Conservation (phyloP, 2,888 invertebrate species). For the Ferrisia virgata region DNA sequence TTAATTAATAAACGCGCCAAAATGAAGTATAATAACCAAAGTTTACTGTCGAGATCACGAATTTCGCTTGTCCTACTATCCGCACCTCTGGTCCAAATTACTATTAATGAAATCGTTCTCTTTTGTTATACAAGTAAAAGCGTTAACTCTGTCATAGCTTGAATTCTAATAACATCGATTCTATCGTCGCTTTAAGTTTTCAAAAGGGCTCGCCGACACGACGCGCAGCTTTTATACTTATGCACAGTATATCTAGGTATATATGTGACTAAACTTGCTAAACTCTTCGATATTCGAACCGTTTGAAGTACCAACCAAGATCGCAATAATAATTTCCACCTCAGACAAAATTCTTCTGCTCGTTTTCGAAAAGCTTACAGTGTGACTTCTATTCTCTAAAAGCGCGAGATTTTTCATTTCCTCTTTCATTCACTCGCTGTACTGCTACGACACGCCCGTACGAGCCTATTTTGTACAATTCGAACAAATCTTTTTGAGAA, state of each 20-base stretch:
- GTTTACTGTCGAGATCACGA: neutral
- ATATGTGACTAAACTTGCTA: neutral
- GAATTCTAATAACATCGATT: neutral
- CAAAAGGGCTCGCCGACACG: no score
- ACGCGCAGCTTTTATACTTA: neutral
- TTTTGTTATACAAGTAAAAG: neutral
- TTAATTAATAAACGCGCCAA: conserved; percentile 5
- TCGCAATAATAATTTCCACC: conserved; percentile 5
- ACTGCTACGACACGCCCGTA: neutral
- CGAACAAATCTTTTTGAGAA: neutral
- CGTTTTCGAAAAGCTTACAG: no score
- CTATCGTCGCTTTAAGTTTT: neutral
- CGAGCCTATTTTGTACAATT: neutral
- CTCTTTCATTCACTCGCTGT: neutral
- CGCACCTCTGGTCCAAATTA: neutral
- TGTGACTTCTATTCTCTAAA: neutral
- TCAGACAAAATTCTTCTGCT: neutral
- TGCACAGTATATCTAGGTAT: neutral
- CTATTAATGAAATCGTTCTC: neutral
- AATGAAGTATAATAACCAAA: conserved; percentile 1
- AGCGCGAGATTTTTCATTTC: neutral
- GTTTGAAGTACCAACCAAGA: neutral
- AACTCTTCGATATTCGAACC: neutral
- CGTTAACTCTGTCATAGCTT: conserved; percentile 1
- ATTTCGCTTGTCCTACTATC: neutral